A percentile compares a stretch with the other conserved stretches of the same genome.
Conservation (phyloP, 2,888 invertebrate species). For the Cephus spinipes region DNA sequence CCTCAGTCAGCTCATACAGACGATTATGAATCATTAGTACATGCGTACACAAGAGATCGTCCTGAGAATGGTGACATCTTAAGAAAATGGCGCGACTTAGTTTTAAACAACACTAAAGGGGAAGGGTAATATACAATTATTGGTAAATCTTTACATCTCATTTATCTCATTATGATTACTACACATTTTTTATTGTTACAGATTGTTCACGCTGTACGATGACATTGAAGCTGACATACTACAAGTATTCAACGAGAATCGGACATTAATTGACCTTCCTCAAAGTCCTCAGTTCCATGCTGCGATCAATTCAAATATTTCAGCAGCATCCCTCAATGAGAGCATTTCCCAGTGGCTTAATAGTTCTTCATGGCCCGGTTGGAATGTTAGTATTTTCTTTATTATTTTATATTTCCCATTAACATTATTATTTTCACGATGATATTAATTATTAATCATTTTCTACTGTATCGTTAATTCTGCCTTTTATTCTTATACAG, state of each 20-base stretch:
- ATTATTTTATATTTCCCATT: conserved; percentile 8
- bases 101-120: conserved; percentile 70
- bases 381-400: conserved; percentile 65
- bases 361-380: conserved; percentile 67
- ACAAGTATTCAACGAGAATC: conserved; percentile 50
- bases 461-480: not conserved
- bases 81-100: conserved; percentile 73
- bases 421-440: conserved; percentile 6
- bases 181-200: conserved; percentile 27
- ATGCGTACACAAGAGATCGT: conserved; percentile 75
- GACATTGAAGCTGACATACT: conserved; percentile 50
- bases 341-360: conserved; percentile 38
- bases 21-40: conserved; percentile 75
- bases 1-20: conserved; percentile 51
- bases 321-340: conserved; percentile 40
- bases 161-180: not conserved
- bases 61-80: conserved; percentile 72
- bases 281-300: conserved; percentile 52
- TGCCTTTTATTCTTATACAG: conserved; percentile 35
- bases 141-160: not conserved
- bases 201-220: conserved; percentile 56
- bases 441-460: not conserved
- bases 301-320: conserved; percentile 39
- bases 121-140: conserved; percentile 56
- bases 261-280: conserved; percentile 51